Conservation (phyloP, 1,140 invertebrate species). For the Eumeta japonica region DNA sequence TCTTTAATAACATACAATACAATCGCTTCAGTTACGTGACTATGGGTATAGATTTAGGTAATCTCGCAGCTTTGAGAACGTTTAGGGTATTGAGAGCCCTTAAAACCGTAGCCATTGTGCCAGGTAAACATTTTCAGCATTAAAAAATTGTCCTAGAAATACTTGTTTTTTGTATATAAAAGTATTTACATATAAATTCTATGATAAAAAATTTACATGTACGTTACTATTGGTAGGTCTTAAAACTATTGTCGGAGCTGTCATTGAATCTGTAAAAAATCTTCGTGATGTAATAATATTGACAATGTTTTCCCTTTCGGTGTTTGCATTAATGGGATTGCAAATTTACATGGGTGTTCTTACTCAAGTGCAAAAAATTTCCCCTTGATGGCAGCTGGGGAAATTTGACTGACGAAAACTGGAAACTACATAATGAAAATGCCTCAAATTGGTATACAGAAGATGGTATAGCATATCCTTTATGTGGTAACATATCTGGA, state of each 20-base stretch:
- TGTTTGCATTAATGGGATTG: constrained; percentile 96
- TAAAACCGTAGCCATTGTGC: constrained; percentile 95
- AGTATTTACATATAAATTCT: too few species aligned
- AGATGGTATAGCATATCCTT: constrained; percentile 66
- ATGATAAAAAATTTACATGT: too few species aligned
- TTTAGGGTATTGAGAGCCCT: constrained; percentile 94
- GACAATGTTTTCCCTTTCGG: constrained; percentile 97
- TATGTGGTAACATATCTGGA: constrained; percentile 87
- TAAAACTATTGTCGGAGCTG: constrained; percentile 99
- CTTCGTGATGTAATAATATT: constrained; percentile 98
- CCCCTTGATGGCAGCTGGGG: constrained; percentile 83
- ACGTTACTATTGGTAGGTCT: too few species aligned
- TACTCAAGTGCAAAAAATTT: constrained; percentile 87
- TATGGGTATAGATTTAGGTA: constrained; percentile 92
- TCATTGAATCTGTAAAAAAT: constrained; percentile 99
- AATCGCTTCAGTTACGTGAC: constrained; percentile 82
- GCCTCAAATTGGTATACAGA: constrained; percentile 78
- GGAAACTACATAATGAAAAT: constrained; percentile 77
- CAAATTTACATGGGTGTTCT: constrained; percentile 98
- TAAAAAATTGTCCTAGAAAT: too few species aligned
- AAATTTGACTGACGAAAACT: constrained; percentile 83
- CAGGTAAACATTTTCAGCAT: constrained; percentile 79
- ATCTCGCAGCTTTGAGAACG: constrained; percentile 91
- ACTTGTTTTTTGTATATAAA: too few species aligned
- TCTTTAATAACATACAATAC: too few species aligned